phyloP scores from a whole-genome alignment of 2,113 vertebrate genomes.

The Climacteris rufus region DNA sequence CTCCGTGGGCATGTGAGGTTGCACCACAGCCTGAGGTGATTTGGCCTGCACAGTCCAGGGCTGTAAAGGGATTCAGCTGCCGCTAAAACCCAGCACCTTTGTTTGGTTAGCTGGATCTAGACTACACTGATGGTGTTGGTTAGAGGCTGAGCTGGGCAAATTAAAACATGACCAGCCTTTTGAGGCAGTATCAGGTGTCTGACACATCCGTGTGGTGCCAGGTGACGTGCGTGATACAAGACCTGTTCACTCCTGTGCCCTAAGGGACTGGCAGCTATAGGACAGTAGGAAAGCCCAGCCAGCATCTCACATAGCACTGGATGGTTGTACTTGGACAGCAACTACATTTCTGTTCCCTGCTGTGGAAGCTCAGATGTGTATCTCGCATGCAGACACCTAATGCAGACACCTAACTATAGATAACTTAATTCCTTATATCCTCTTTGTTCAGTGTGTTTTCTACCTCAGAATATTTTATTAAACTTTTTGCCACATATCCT shows the following conservation, averaged over 20 bases:
- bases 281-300: not conserved
- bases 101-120: not conserved
- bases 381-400: not conserved
- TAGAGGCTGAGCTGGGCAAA: not conserved
- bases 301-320: not conserved
- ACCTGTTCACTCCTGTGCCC: not conserved
- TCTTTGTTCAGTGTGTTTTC: not conserved
- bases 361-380: not conserved
- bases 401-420: not conserved
- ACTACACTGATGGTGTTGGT: not conserved
- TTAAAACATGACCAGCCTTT: not conserved
- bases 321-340: not conserved
- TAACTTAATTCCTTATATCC: not conserved
- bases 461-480: not conserved
- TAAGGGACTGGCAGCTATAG: not conserved
- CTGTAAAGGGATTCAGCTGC: not conserved
- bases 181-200: not conserved
- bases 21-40: not conserved
- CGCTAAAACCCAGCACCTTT: not conserved
- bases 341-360: not conserved
- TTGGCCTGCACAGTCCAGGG: not conserved
- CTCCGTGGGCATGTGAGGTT: not conserved
- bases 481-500: not conserved
- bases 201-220: fast-evolving
- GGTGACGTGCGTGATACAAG: not conserved